Percentiles rank a stretch among this genome's conserved stretches.
Evolutionary conservation across 2,888 invertebrate genomes (phyloP).

Genomic region (Drosophila subquinaria): DNA sequence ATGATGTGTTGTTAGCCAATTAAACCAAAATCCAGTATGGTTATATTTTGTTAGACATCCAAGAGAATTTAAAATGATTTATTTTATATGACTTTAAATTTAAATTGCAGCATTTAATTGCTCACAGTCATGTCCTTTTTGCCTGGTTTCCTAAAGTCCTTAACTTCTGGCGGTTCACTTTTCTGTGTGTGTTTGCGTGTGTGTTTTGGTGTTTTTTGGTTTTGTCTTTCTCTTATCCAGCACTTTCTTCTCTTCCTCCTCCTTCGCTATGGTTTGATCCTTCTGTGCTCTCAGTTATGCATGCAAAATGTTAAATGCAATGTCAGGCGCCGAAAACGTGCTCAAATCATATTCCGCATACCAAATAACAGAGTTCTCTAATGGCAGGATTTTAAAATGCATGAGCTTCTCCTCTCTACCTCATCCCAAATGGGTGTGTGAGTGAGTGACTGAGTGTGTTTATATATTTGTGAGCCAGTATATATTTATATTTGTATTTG

Average conservation of each 20-base stretch:
- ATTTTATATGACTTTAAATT: constrained; percentile 36
- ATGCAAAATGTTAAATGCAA: constrained; percentile 72
- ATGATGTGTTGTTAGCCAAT: constrained; percentile 72
- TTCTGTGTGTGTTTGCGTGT: constrained; percentile 21
- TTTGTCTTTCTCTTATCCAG: neutral
- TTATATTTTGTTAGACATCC: constrained; percentile 11
- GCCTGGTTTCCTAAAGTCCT: constrained; percentile 20
- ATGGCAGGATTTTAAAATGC: constrained; percentile 78
- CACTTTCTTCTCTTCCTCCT: neutral
- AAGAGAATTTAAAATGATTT: constrained; percentile 46
- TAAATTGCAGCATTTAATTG: constrained; percentile 59
- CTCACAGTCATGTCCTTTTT: constrained; percentile 22
- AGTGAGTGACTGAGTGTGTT: constrained; percentile 27
- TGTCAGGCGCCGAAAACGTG: constrained; percentile 64
- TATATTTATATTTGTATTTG: constrained; percentile 17
- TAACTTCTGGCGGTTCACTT: constrained; percentile 36
- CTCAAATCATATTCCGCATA: constrained; percentile 76
- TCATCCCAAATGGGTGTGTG: constrained; percentile 12
- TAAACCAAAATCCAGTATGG: constrained; percentile 42
- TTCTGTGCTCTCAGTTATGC: constrained; percentile 44
- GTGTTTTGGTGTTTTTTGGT: constrained; percentile 21
- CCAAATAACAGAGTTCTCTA: constrained; percentile 71
- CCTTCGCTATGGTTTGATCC: neutral
- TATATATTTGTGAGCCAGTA: constrained; percentile 23
- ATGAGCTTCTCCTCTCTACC: constrained; percentile 49